These are phyloP conservation scores for Phania funesta DNA, from an alignment of 2,888 invertebrate genomes.

Conservation along the genomic window DNA sequence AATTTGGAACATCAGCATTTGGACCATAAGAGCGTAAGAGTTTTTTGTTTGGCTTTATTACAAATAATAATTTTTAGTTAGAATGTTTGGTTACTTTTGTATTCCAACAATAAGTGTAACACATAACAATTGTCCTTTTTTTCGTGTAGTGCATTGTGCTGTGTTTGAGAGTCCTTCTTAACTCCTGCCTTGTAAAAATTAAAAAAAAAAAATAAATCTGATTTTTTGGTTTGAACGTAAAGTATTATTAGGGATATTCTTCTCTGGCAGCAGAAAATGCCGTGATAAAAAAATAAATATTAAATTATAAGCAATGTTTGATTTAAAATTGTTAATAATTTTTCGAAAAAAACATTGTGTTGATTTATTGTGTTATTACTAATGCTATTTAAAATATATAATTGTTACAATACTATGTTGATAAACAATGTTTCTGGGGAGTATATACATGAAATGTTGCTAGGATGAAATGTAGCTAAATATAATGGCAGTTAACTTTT, in stretches of 20 bases:
- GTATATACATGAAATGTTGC: too few species aligned
- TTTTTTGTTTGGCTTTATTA: slow-evolving; percentile 43
- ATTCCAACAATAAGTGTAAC: slow-evolving; percentile 60
- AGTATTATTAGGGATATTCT: slow-evolving; percentile 29
- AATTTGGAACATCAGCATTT: slow-evolving; percentile 41
- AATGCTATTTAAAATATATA: too few species aligned
- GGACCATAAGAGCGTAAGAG: slow-evolving; percentile 49
- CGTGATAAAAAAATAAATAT: too few species aligned
- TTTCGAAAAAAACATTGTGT: too few species aligned
- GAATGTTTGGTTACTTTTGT: slow-evolving; percentile 61
- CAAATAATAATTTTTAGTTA: slow-evolving; percentile 59
- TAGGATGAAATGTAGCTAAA: too few species aligned
- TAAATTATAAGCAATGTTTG: too few species aligned
- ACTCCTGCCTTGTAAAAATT: not conserved
- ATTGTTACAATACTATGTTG: too few species aligned
- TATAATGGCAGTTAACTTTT: too few species aligned
- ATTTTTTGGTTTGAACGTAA: slow-evolving; percentile 17
- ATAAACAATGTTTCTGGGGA: too few species aligned
- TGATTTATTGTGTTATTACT: too few species aligned
- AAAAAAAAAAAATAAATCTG: slow-evolving; percentile 26
- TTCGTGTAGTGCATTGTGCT: slow-evolving; percentile 25
- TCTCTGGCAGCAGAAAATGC: not conserved
- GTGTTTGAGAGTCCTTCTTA: slow-evolving; percentile 35
- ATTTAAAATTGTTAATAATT: too few species aligned
- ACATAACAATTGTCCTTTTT: slow-evolving; percentile 67